phyloP scores from a whole-genome alignment of 2,888 invertebrate species.

The Syrphus vitripennis region DNA sequence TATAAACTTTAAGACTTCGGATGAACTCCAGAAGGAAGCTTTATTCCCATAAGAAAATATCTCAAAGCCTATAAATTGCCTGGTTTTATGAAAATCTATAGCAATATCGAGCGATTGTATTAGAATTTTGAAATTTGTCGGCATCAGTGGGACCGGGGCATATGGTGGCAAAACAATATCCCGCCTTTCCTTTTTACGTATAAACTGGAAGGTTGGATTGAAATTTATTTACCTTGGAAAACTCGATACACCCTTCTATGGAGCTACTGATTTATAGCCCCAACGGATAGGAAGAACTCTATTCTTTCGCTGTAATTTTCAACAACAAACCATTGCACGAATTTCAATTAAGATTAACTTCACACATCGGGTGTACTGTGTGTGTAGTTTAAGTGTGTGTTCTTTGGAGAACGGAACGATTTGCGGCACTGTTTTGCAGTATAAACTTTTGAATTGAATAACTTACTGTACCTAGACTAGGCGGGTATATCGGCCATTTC shows the following conservation, averaged over 20 bases:
- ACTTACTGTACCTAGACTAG: not conserved
- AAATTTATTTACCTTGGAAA: constrained; percentile 22
- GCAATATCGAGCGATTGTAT: constrained; percentile 53
- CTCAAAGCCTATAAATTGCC: not conserved
- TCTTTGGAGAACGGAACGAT: not conserved
- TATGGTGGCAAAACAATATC: constrained; percentile 6
- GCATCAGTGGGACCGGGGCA: not conserved
- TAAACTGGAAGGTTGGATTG: constrained; percentile 7
- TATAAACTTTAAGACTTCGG: not conserved
- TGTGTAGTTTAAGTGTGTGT: not conserved
- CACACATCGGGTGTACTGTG: constrained; percentile 1
- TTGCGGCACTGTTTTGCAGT: not conserved
- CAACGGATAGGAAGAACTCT: constrained; percentile 40
- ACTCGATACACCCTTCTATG: not conserved
- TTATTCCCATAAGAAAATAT: not conserved
- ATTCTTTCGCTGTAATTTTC: constrained; percentile 53
- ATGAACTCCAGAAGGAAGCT: not conserved
- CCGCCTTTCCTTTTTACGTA: not conserved
- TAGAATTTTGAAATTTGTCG: constrained; percentile 64
- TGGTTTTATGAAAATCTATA: constrained; percentile 28
- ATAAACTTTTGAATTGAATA: constrained; percentile 12
- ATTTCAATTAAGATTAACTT: constrained; percentile 69
- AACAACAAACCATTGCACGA: constrained; percentile 64
- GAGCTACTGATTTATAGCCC: constrained; percentile 37
- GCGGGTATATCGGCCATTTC: constrained; percentile 38